These are phyloP conservation scores for Elegia similella DNA, from an alignment of 2,888 invertebrate species.

Conservation along the genomic window DNA sequence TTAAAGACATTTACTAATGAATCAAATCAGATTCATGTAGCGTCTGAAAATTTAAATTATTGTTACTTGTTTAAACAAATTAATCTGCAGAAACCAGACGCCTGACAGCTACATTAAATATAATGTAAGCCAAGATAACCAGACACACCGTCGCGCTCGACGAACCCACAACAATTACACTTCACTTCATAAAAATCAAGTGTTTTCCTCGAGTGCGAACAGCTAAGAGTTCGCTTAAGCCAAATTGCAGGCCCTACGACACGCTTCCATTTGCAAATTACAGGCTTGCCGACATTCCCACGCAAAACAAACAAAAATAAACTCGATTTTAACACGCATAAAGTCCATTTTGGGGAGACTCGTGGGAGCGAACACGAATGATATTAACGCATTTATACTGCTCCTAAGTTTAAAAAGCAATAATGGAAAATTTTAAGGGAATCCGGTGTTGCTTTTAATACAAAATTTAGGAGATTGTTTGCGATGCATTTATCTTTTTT, in stretches of 20 bases:
- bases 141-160: neutral
- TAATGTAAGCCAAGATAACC: neutral
- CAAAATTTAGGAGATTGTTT: constrained; percentile 1
- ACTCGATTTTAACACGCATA: neutral
- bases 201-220: constrained; percentile 48
- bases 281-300: constrained; percentile 44
- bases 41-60: too few relatives aligned
- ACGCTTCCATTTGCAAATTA: constrained; percentile 79
- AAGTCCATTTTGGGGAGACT: neutral
- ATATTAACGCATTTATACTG: constrained; percentile 6
- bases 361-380: neutral
- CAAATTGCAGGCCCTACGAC: constrained; percentile 72
- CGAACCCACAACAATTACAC: constrained; percentile 5
- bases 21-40: too few relatives aligned
- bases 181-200: constrained; percentile 30
- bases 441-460: constrained; percentile 8
- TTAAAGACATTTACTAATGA: too few relatives aligned
- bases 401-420: constrained; percentile 9
- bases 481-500: neutral
- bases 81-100: too few relatives aligned
- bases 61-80: too few relatives aligned
- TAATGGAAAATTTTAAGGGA: constrained; percentile 5
- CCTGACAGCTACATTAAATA: neutral
- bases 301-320: constrained; percentile 23
- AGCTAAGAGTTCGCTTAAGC: constrained; percentile 70